Evolutionary conservation across 35 echinoderm and acorn worm species (phyloP), one percentile per base, ranked within the genome.

Genomic region (Apostichopus parvimensis): DNA sequence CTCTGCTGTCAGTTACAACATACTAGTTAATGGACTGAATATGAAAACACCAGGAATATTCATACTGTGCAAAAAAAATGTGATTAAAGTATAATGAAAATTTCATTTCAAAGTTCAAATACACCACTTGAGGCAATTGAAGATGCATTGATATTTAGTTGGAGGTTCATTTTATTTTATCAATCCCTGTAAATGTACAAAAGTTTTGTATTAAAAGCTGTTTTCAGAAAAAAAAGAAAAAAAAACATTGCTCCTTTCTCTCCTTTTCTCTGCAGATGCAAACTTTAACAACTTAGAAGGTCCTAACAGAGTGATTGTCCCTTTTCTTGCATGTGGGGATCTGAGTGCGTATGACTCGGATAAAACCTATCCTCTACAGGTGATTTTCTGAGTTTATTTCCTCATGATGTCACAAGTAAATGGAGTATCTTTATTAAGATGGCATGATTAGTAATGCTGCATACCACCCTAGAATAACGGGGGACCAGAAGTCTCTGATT

Each of bases 271-370:
- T 79, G 3, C 95, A 99, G 97, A 99, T 96, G 92, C 93, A 14
- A 92, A 96, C 79, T 99, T 99, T 91, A 99, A 99, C 93, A 94
- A 86, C 61, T 78, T 99, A 77, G 95, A 96, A 84, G 97, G 97
- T 0, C 91, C 93, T 57, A 99, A 96, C 73, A 34, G 97, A 88
- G 89, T 99, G 20, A 96, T 96, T 82, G 97, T 99, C 5, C 97
- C 95, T 4, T 96, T 99, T 68, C 66, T 99, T 18, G 97, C 77
- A 15, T 99, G 97, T 90, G 95, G 97, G 10, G 97, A 99, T 68
- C 91, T 99, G 60, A 99, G 97, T 80, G 97, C 97, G 22, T 99
- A 95, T 58, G 97, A 99, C 77, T 99, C 97, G 25, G 97, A 99
- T 77, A 94, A 91, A 82, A 99, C 87, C 14, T 99, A 99, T 80